Conservation (phyloP, 2,113 vertebrate genomes). For the Jacana jacana region DNA sequence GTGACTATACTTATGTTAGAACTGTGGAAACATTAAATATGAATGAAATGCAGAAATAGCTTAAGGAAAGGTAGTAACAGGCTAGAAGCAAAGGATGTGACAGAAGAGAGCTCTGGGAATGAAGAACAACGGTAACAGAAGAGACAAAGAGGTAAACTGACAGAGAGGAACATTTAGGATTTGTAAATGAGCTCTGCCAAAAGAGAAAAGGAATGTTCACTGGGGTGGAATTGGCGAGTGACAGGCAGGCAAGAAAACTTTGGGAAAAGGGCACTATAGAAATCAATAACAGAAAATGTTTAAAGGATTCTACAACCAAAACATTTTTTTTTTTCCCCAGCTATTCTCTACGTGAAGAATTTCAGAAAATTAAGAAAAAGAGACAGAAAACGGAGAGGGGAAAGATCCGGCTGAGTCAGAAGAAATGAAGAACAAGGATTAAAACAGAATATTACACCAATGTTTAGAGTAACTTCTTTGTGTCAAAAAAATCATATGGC, state of each 20-base stretch:
- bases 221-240: neutral
- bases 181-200: conserved; percentile 55
- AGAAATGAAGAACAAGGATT: neutral
- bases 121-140: neutral
- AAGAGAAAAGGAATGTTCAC: conserved; percentile 31
- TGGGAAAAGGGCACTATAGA: neutral
- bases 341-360: neutral
- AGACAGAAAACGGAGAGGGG: neutral
- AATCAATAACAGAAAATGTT: neutral
- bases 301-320: neutral
- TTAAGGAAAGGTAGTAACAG: conserved; percentile 54
- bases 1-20: conserved; percentile 54
- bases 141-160: conserved; percentile 53
- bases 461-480: neutral
- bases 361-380: neutral
- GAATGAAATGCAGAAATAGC: conserved; percentile 65
- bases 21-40: conserved; percentile 65
- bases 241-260: conserved; percentile 12
- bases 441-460: neutral
- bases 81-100: conserved; percentile 57
- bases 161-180: conserved; percentile 44
- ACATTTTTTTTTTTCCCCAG: neutral
- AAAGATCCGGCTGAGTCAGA: neutral
- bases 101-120: conserved; percentile 62
- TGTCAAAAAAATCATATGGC: neutral